phyloP scores from a whole-genome alignment of 2,888 invertebrate genomes.

The Meteorus colon region DNA sequence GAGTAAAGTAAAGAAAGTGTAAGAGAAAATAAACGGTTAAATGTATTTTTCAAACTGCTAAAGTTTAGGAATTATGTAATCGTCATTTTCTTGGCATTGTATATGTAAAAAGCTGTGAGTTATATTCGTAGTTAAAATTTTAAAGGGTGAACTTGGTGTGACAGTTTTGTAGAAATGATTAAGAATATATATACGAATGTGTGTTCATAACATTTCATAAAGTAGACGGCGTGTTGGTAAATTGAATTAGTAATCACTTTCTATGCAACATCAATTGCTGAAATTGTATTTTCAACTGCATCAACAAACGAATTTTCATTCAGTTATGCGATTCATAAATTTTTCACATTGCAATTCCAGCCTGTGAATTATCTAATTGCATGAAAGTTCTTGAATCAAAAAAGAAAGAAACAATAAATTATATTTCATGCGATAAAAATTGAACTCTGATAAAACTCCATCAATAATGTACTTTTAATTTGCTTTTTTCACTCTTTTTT shows the following conservation, averaged over 20 bases:
- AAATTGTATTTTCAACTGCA: neutral
- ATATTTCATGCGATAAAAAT: neutral
- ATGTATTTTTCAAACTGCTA: constrained; percentile 5
- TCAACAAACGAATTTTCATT: neutral
- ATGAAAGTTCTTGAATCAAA: neutral
- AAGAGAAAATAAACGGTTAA: neutral
- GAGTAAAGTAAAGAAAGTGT: neutral
- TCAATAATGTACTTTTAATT: constrained; percentile 1
- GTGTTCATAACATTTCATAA: neutral
- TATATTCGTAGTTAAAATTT: constrained; percentile 2
- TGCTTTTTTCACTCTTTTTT: neutral
- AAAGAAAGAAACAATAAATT: neutral
- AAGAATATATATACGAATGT: neutral
- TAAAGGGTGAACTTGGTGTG: constrained; percentile 4
- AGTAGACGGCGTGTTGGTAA: neutral
- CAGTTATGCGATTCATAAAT: neutral
- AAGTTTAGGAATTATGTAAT: neutral
- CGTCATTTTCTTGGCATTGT: constrained; percentile 15
- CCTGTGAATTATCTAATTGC: neutral
- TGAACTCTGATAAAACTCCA: neutral
- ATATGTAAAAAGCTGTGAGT: neutral
- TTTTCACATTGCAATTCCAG: neutral
- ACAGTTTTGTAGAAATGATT: neutral
- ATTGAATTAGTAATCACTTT: neutral
- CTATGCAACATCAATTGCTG: neutral